Conservation (phyloP, 2,888 invertebrate genomes). For the Smittia aterrima region DNA sequence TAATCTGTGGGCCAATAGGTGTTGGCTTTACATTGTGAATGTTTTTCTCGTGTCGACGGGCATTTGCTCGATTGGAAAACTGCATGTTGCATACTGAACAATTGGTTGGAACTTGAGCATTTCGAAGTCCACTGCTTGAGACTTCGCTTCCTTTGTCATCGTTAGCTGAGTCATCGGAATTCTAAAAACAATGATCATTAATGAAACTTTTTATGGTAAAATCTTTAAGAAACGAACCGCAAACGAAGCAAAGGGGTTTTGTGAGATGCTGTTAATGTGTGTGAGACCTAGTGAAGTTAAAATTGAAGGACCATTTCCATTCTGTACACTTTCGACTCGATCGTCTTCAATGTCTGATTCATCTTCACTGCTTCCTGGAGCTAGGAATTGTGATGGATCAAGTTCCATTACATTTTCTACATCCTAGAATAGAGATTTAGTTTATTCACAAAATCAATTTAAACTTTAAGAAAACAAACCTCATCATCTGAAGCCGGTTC, state of each 20-base stretch:
- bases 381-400: slow-evolving; percentile 53
- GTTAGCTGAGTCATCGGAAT: slow-evolving; percentile 35
- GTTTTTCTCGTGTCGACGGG: slow-evolving; percentile 54
- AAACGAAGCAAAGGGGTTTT: slow-evolving; percentile 43
- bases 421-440: slow-evolving; percentile 11
- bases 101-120: slow-evolving; percentile 36
- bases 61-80: slow-evolving; percentile 54
- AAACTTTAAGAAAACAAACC: neutral
- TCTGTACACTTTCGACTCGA: neutral
- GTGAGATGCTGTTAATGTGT: slow-evolving; percentile 44
- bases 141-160: slow-evolving; percentile 26
- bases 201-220: neutral
- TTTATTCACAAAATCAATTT: neutral
- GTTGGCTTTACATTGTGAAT: slow-evolving; percentile 48
- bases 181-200: slow-evolving; percentile 21
- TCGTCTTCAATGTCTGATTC: slow-evolving; percentile 35
- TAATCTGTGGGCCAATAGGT: slow-evolving; percentile 43
- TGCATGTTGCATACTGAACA: slow-evolving; percentile 53
- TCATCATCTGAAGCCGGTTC: slow-evolving; percentile 36
- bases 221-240: neutral
- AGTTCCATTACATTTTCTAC: slow-evolving; percentile 48
- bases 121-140: slow-evolving; percentile 1
- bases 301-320: slow-evolving; percentile 45
- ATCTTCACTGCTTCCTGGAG: slow-evolving; percentile 44
- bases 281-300: slow-evolving; percentile 47